These are phyloP conservation scores for Lutjanus erythropterus DNA, from an alignment of 2,113 vertebrate species.

Conservation along the genomic window DNA sequence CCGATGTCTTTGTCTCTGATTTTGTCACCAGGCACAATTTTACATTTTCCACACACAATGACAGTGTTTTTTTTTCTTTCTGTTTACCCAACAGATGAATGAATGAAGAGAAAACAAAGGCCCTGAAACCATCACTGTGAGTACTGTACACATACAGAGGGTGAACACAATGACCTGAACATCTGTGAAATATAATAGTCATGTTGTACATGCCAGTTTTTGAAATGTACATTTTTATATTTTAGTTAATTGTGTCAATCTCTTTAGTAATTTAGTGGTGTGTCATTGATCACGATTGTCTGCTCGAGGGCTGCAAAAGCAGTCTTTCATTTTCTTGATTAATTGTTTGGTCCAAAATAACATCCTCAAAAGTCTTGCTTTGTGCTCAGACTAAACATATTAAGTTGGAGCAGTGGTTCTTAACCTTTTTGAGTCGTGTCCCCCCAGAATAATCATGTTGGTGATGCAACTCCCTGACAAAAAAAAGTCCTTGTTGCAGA, in stretches of 20 bases:
- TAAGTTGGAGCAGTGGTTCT: too few relatives aligned
- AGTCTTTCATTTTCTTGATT: too few relatives aligned
- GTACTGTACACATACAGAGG: not conserved
- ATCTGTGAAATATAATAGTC: constrained; percentile 7
- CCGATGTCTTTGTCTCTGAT: constrained; percentile 11
- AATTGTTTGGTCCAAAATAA: too few relatives aligned
- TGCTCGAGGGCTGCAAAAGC: too few relatives aligned
- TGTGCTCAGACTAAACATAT: too few relatives aligned
- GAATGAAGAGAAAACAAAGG: not conserved
- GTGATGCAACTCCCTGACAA: too few relatives aligned
- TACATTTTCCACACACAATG: not conserved
- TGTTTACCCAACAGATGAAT: constrained; percentile 21
- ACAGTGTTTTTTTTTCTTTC: constrained; percentile 17
- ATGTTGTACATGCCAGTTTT: not conserved
- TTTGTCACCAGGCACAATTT: not conserved
- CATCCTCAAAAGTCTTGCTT: too few relatives aligned
- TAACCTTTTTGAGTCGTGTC: too few relatives aligned
- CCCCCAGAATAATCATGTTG: too few relatives aligned
- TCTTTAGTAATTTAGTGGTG: not conserved
- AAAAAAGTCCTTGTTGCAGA: too few relatives aligned
- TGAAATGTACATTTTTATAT: too few relatives aligned
- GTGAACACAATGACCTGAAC: not conserved
- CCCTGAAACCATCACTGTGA: constrained; percentile 24
- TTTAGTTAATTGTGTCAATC: not conserved
- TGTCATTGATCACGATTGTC: too few relatives aligned